Conservation (phyloP, 2,888 invertebrate genomes). For the Aricia artaxerxes region DNA sequence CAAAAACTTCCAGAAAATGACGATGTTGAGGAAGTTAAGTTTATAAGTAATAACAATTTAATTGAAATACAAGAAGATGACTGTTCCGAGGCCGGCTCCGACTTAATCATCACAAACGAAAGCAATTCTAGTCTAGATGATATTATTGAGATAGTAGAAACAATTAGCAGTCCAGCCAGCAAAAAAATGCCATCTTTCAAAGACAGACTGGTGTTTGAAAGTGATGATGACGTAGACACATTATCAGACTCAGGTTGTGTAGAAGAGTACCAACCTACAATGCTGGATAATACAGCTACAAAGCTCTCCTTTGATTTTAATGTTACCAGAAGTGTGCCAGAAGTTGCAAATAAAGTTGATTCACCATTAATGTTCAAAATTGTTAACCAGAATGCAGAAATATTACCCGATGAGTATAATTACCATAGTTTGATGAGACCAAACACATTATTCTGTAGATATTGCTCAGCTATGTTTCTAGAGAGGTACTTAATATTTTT, state of each 20-base stretch:
- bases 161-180: not conserved
- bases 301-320: not conserved
- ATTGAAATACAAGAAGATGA: not conserved
- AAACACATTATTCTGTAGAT: constrained; percentile 38
- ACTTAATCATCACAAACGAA: not conserved
- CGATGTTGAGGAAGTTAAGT: not conserved
- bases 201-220: constrained; percentile 36
- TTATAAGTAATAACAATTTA: not conserved
- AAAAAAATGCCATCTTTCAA: not conserved
- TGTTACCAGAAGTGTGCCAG: not conserved
- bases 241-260: not conserved
- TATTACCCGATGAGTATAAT: constrained; percentile 18
- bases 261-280: not conserved
- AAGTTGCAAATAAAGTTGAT: constrained; percentile 9
- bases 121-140: constrained; percentile 18
- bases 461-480: constrained; percentile 37
- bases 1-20: not conserved
- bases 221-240: constrained; percentile 5
- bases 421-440: constrained; percentile 34
- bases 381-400: not conserved
- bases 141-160: not conserved
- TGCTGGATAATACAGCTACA: not conserved
- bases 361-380: not conserved
- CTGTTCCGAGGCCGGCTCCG: not conserved
- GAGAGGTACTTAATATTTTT: constrained; percentile 38